Evolutionary conservation across 2,888 invertebrate genomes (phyloP).

Genomic region (Parnassius smintheus): DNA sequence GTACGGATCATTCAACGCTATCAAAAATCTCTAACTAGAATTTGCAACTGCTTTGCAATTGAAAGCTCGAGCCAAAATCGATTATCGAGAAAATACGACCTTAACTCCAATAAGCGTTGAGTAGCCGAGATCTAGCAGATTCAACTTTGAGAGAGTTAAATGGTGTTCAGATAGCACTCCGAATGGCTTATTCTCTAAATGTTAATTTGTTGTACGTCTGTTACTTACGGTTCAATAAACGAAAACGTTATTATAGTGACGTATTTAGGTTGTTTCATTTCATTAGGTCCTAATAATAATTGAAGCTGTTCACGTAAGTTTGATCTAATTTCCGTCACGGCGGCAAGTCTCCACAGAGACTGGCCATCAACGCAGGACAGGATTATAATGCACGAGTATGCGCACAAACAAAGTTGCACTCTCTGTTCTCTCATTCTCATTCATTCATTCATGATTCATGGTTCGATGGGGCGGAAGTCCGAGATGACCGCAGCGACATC

Average conservation of each 20-base stretch:
- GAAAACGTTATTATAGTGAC: neutral
- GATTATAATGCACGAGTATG: too few relatives aligned
- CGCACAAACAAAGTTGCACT: too few relatives aligned
- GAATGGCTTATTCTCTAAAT: conserved; percentile 7
- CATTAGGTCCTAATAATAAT: too few relatives aligned
- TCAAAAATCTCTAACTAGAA: conserved; percentile 40
- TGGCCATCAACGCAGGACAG: too few relatives aligned
- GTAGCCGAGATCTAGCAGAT: conserved; percentile 37
- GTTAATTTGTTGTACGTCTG: neutral
- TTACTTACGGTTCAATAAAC: neutral
- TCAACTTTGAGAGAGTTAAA: conserved; percentile 45
- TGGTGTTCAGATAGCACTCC: conserved; percentile 46
- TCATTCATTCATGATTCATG: too few relatives aligned
- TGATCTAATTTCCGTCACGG: too few relatives aligned
- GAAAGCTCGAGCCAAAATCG: conserved; percentile 61
- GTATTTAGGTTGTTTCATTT: too few relatives aligned
- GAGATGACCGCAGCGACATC: too few relatives aligned
- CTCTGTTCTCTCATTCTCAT: too few relatives aligned
- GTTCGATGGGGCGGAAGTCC: too few relatives aligned
- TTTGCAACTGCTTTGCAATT: conserved; percentile 53
- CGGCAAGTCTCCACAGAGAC: too few relatives aligned
- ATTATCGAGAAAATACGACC: conserved; percentile 59
- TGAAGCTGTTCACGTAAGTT: too few relatives aligned
- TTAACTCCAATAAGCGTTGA: conserved; percentile 49
- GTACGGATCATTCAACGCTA: conserved; percentile 31